These are phyloP conservation scores for Burhinus bistriatus DNA, from an alignment of 2,113 vertebrate genomes.

Conservation along the genomic window DNA sequence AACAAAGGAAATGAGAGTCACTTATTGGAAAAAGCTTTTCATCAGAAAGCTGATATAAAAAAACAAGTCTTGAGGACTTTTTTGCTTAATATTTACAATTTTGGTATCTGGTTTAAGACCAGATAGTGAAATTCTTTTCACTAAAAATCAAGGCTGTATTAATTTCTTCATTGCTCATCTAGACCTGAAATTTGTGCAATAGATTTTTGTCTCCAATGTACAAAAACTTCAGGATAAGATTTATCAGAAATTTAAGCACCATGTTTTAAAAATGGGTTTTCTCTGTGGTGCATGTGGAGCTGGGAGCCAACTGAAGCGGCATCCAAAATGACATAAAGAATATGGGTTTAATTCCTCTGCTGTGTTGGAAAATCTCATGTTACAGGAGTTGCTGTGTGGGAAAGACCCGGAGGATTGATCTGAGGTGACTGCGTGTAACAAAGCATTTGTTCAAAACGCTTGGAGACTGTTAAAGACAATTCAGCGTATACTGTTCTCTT, in stretches of 20 bases:
- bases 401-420: not conserved
- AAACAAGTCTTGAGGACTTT: not conserved
- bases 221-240: not conserved
- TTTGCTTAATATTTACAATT: not conserved
- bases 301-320: not conserved
- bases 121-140: not conserved
- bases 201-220: not conserved
- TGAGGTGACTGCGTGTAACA: not conserved
- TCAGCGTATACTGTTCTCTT: not conserved
- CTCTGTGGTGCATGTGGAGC: not conserved
- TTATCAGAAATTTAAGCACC: not conserved
- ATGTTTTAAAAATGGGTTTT: not conserved
- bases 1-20: conserved; percentile 21
- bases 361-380: not conserved
- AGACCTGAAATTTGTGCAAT: not conserved
- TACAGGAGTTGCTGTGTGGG: not conserved
- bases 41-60: not conserved
- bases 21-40: not conserved
- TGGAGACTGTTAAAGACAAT: not conserved
- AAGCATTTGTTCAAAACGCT: not conserved
- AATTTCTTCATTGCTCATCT: not conserved
- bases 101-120: not conserved
- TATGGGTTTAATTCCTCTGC: not conserved
- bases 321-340: not conserved
- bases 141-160: not conserved